Conservation (phyloP, 1,140 invertebrate genomes). For the Tribolium castaneum region DNA sequence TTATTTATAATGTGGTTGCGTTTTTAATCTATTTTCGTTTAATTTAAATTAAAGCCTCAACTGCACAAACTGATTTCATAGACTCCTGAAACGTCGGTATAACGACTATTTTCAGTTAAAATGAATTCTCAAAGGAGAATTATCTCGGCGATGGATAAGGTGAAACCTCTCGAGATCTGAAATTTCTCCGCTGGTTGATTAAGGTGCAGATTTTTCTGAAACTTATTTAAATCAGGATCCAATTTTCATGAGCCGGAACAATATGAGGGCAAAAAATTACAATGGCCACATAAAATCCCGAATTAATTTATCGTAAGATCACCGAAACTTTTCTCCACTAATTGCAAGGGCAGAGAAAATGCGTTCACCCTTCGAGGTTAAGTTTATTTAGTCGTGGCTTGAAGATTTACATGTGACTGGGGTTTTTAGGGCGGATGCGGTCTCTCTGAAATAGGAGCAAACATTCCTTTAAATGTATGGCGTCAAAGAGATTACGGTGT, state of each 20-base stretch:
- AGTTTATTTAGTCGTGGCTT: slow-evolving; percentile 34
- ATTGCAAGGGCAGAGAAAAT: not conserved
- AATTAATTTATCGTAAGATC: slow-evolving; percentile 7
- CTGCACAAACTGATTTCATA: too few species aligned
- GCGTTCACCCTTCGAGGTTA: not conserved
- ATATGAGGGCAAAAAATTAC: not conserved
- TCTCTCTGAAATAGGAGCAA: slow-evolving; percentile 4
- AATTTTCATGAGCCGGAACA: not conserved
- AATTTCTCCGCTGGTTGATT: not conserved
- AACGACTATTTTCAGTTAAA: not conserved
- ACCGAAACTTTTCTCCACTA: not conserved
- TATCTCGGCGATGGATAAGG: not conserved
- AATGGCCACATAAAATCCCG: not conserved
- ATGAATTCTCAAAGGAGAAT: not conserved
- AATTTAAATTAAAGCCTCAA: too few species aligned
- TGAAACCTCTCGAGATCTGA: not conserved
- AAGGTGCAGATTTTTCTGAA: slow-evolving; percentile 7
- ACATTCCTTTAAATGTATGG: slow-evolving; percentile 12
- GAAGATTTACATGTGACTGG: slow-evolving; percentile 39
- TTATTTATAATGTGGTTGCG: too few species aligned
- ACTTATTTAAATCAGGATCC: not conserved
- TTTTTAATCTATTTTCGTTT: too few species aligned
- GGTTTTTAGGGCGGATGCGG: slow-evolving; percentile 19
- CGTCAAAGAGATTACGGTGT: slow-evolving; percentile 20
- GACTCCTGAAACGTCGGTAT: too few species aligned